A percentile compares a stretch with the other conserved stretches of the same genome.
Evolutionary conservation across 2,888 invertebrate species (phyloP).

Genomic region (Chrysolina haemoptera): DNA sequence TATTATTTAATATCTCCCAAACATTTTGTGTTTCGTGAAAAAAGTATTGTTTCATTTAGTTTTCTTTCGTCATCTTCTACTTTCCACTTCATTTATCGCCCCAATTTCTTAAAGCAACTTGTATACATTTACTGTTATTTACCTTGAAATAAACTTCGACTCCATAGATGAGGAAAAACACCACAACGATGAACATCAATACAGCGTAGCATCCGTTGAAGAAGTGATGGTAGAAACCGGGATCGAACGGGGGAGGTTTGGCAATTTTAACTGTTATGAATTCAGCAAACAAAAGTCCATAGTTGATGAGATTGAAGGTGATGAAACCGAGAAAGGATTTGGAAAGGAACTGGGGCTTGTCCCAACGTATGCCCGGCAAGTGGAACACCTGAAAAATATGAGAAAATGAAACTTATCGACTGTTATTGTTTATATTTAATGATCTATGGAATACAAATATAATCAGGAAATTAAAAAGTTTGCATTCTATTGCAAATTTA

Average conservation of each 20-base stretch:
- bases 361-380: slow-evolving; percentile 88
- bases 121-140: too few species aligned
- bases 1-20: too few species aligned
- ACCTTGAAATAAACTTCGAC: slow-evolving; percentile 96
- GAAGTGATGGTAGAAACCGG: slow-evolving; percentile 86
- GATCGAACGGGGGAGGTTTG: slow-evolving; percentile 70
- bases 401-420: neutral
- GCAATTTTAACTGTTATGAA: slow-evolving; percentile 74
- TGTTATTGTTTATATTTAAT: too few species aligned
- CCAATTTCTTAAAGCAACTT: too few species aligned
- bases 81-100: too few species aligned
- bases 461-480: too few species aligned
- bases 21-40: too few species aligned
- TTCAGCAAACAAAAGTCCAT: slow-evolving; percentile 87
- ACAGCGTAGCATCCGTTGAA: slow-evolving; percentile 95
- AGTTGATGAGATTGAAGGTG: slow-evolving; percentile 90
- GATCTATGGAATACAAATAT: too few species aligned
- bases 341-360: slow-evolving; percentile 90
- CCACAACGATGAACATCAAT: slow-evolving; percentile 90
- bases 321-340: slow-evolving; percentile 93
- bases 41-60: too few species aligned
- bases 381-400: slow-evolving; percentile 84
- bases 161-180: slow-evolving; percentile 94
- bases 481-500: too few species aligned
- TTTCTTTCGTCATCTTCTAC: too few species aligned